phyloP scores from a whole-genome alignment of 2,797 vertebrate genomes.

The Phalanger gymnotis region DNA sequence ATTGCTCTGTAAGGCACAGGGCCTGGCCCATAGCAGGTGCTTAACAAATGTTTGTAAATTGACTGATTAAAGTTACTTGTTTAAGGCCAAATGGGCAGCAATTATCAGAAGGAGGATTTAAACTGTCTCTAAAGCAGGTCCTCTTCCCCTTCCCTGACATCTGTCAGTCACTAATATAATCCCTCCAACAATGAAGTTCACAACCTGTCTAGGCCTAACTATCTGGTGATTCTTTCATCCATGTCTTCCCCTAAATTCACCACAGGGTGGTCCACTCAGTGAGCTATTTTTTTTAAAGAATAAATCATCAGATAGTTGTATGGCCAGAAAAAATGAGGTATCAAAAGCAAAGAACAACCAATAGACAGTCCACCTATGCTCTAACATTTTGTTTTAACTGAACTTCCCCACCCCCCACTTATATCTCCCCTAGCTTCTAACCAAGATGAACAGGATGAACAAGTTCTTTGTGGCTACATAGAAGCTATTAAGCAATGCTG shows the following conservation, averaged over 20 bases:
- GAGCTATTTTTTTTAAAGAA: no score
- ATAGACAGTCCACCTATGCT: no score
- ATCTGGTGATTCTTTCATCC: not conserved
- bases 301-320: no score
- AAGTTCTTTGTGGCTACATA: not conserved
- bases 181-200: not conserved
- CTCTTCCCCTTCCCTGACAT: not conserved
- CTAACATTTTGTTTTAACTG: not conserved
- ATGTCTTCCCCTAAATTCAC: not conserved
- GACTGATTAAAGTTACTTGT: not conserved
- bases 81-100: not conserved
- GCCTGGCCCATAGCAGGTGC: accelerated
- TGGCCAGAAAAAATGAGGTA: no score
- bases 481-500: not conserved
- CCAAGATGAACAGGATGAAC: not conserved
- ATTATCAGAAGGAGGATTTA: not conserved
- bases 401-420: not conserved
- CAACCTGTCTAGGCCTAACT: not conserved
- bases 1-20: not conserved
- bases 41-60: not conserved
- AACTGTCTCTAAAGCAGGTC: not conserved
- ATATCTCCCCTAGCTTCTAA: not conserved
- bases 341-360: no score
- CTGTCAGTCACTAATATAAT: not conserved
- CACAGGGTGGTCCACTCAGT: not conserved